phyloP scores from a whole-genome alignment of 2,888 invertebrate species.

The Hesperia comma region DNA sequence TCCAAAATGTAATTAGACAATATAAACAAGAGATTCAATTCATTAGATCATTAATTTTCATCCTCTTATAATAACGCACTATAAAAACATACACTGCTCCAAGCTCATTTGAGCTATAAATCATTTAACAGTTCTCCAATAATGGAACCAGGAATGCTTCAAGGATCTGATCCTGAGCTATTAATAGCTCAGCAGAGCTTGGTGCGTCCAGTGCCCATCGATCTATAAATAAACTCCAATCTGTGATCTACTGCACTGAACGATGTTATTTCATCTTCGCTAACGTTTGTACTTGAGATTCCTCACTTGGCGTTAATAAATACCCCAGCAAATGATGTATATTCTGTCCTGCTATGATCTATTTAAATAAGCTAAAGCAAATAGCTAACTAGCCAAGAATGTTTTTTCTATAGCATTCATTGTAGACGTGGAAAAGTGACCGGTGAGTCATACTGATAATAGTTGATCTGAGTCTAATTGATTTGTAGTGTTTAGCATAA shows the following conservation, averaged over 20 bases:
- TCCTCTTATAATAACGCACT: no score
- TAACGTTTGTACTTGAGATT: background rate
- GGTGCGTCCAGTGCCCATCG: constrained; percentile 9
- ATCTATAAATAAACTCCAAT: constrained; percentile 25
- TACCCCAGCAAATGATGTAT: background rate
- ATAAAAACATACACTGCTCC: background rate
- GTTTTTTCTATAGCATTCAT: no score
- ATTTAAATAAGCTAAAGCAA: no score
- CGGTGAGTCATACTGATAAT: no score
- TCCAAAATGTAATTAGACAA: no score
- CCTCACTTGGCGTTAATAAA: background rate
- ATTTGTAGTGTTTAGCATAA: no score
- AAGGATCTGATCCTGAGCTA: constrained; percentile 21
- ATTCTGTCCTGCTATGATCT: no score
- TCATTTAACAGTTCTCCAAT: constrained; percentile 3
- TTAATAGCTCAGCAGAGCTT: constrained; percentile 14
- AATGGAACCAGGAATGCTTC: constrained; percentile 15
- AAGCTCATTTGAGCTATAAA: background rate
- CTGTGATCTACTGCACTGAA: constrained; percentile 18
- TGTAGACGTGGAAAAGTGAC: no score
- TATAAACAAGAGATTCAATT: background rate
- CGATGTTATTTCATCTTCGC: constrained; percentile 5
- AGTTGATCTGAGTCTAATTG: no score
- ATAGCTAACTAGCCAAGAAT: no score
- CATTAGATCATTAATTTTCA: background rate